Evolutionary conservation across 2,113 vertebrate genomes (phyloP).

Genomic region (Microtus pennsylvanicus): DNA sequence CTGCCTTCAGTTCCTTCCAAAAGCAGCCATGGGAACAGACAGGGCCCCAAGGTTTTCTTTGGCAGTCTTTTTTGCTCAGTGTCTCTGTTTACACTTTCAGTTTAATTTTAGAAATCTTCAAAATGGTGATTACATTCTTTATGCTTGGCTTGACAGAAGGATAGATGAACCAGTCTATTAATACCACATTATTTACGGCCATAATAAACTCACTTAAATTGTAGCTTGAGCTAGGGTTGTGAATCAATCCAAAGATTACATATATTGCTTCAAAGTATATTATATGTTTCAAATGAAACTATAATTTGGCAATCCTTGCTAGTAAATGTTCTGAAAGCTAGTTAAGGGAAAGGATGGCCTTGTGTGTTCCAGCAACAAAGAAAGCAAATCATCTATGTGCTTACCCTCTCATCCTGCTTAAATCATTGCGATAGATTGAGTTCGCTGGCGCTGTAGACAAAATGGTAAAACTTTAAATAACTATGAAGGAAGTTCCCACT

Average conservation of each 20-base stretch:
- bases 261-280: conserved; percentile 73
- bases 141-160: conserved; percentile 73
- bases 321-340: conserved; percentile 73
- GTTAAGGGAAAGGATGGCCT: conserved; percentile 65
- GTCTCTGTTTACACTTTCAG: conserved; percentile 67
- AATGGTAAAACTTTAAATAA: conserved; percentile 64
- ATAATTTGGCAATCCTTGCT: conserved; percentile 78
- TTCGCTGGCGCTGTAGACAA: conserved; percentile 34
- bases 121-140: conserved; percentile 74
- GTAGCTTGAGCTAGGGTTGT: conserved; percentile 78
- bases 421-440: conserved; percentile 74
- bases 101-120: conserved; percentile 80
- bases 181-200: conserved; percentile 78
- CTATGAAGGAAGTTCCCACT: conserved; percentile 50
- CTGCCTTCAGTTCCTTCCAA: not conserved
- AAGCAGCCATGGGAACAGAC: not conserved
- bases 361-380: conserved; percentile 68
- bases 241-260: conserved; percentile 76
- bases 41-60: conserved; percentile 44
- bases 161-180: conserved; percentile 82
- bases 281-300: conserved; percentile 78
- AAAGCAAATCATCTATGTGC: conserved; percentile 67
- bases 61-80: conserved; percentile 66
- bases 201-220: conserved; percentile 80
- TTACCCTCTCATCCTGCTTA: conserved; percentile 72